Conservation (phyloP, 1,140 invertebrate species). For the Eumeta japonica region DNA sequence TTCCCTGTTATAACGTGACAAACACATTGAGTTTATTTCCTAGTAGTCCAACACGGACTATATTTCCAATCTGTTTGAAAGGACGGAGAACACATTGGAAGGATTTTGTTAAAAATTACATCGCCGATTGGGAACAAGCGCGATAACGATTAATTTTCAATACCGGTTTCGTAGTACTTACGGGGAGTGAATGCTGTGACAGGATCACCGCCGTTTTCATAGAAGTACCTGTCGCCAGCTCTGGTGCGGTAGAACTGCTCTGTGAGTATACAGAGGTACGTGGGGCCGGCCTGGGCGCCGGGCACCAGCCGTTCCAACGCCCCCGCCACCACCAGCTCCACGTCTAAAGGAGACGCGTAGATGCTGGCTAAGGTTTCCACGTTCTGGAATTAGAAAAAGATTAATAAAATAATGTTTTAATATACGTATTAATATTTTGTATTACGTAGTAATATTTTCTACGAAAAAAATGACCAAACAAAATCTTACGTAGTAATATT, state of each 20-base stretch:
- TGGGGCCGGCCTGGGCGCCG: conserved; percentile 82
- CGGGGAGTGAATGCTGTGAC: conserved; percentile 70
- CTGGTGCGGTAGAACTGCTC: conserved; percentile 86
- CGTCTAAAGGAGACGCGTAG: conserved; percentile 76
- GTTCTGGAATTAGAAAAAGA: conserved; percentile 54
- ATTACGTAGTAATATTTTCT: not conserved
- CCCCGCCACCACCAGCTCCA: conserved; percentile 86
- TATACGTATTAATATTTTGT: not conserved
- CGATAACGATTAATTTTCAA: too few relatives aligned
- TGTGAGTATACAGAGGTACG: conserved; percentile 86
- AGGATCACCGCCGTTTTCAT: conserved; percentile 68
- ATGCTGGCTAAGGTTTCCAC: conserved; percentile 64
- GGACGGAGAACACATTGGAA: too few relatives aligned
- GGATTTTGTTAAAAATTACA: too few relatives aligned
- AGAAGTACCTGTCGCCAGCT: conserved; percentile 83
- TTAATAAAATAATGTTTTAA: not conserved
- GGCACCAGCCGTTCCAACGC: conserved; percentile 75
- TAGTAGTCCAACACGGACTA: too few relatives aligned
- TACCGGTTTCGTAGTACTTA: conserved; percentile 46
- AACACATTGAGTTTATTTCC: too few relatives aligned
- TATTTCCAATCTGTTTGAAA: too few relatives aligned
- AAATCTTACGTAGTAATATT: not conserved
- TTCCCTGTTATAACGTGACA: too few relatives aligned
- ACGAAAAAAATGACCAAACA: not conserved
- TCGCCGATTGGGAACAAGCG: not conserved